A percentile compares a stretch with the other conserved stretches of the same genome.
phyloP scores from a whole-genome alignment of 2,888 invertebrate species.

The Drosophila emarginata region DNA sequence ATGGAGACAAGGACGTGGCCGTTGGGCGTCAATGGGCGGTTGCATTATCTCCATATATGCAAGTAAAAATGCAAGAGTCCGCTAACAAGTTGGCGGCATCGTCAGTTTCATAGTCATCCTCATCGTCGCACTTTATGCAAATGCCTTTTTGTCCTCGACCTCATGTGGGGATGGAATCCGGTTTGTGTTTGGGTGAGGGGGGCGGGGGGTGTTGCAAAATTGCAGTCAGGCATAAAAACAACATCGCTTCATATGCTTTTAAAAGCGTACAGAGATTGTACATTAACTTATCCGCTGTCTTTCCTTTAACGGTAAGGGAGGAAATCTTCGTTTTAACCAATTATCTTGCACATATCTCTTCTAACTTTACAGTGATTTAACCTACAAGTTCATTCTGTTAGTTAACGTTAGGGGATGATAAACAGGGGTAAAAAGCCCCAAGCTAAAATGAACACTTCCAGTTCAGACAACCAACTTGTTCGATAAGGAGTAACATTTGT shows the following conservation, averaged over 20 bases:
- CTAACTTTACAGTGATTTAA: neutral
- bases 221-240: conserved; percentile 59
- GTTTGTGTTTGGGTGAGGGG: neutral
- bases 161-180: conserved; percentile 20
- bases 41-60: conserved; percentile 59
- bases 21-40: conserved; percentile 35
- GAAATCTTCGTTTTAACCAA: conserved; percentile 22
- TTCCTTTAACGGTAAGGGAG: conserved; percentile 23
- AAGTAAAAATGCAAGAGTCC: conserved; percentile 55
- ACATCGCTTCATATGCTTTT: conserved; percentile 67
- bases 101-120: conserved; percentile 27
- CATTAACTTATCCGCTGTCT: conserved; percentile 67
- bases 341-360: conserved; percentile 18
- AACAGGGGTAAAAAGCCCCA: conserved; percentile 30
- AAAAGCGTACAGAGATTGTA: conserved; percentile 67
- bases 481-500: neutral
- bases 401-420: neutral
- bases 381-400: conserved; percentile 17
- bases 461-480: conserved; percentile 21
- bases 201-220: neutral
- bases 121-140: conserved; percentile 48
- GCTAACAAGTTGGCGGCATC: conserved; percentile 58
- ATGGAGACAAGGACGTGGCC: conserved; percentile 35
- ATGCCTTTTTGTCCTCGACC: conserved; percentile 34
- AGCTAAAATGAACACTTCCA: conserved; percentile 61